These are phyloP conservation scores for Myrmecophaga tridactyla DNA, from an alignment of 2,113 vertebrate genomes.

Conservation along the genomic window DNA sequence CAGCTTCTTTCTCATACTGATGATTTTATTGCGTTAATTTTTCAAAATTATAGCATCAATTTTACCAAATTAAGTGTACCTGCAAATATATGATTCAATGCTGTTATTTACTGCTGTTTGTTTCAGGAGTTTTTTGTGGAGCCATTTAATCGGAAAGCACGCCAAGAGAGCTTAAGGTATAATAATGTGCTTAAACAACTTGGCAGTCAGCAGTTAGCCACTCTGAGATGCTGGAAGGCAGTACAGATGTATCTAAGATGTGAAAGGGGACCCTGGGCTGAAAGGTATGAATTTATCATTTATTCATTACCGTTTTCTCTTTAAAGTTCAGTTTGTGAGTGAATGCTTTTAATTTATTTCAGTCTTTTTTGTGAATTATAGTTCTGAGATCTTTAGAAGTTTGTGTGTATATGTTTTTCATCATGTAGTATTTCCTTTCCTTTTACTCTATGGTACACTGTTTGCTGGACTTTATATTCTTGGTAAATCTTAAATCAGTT, in stretches of 20 bases:
- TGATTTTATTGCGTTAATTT: constrained; percentile 25
- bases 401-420: neutral
- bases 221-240: constrained; percentile 92
- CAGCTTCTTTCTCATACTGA: neutral
- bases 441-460: neutral
- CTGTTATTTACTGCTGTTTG: neutral
- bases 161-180: constrained; percentile 95
- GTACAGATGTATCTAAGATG: constrained; percentile 90
- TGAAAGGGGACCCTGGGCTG: constrained; percentile 95
- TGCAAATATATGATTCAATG: neutral
- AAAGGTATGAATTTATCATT: constrained; percentile 83
- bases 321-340: neutral
- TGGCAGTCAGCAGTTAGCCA: constrained; percentile 87
- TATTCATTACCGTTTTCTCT: neutral
- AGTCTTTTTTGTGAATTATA: constrained; percentile 21
- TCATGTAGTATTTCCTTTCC: neutral
- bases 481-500: neutral
- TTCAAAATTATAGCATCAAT: neutral
- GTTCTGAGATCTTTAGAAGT: neutral
- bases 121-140: constrained; percentile 94
- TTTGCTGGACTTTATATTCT: neutral
- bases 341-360: constrained; percentile 10
- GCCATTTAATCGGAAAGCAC: constrained; percentile 92
- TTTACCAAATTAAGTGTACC: neutral
- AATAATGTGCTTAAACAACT: constrained; percentile 96